These are phyloP conservation scores for Caenorhabditis auriculariae DNA, from an alignment of 2,888 invertebrate species.

Conservation along the genomic window DNA sequence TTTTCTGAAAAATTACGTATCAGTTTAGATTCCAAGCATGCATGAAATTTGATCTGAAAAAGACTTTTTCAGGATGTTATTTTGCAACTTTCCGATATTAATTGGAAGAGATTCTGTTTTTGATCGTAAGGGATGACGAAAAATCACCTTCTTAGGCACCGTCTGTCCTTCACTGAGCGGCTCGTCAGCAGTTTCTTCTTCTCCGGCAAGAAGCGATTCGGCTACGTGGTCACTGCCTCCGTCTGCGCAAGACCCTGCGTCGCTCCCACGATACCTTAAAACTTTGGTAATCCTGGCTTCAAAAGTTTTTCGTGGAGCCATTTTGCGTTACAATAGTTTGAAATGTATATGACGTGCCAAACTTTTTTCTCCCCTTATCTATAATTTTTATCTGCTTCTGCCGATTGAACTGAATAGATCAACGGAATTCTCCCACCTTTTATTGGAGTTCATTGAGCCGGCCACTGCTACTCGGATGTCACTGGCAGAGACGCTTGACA, in stretches of 20 bases:
- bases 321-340: too few relatives aligned
- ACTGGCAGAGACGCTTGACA: constrained; percentile 39
- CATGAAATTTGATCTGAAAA: too few relatives aligned
- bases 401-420: background rate
- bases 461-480: constrained; percentile 30
- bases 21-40: too few relatives aligned
- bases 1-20: constrained; percentile 7
- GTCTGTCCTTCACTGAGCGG: constrained; percentile 7
- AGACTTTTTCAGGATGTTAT: too few relatives aligned
- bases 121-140: too few relatives aligned
- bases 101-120: too few relatives aligned
- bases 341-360: background rate
- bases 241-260: constrained; percentile 28
- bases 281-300: background rate
- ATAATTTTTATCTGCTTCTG: background rate
- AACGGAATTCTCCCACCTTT: constrained; percentile 13
- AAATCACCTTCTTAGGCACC: too few relatives aligned
- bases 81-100: too few relatives aligned
- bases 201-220: constrained; percentile 12
- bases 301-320: background rate
- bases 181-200: constrained; percentile 15
- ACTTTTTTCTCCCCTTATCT: constrained; percentile 2
- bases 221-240: constrained; percentile 20
- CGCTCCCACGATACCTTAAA: constrained; percentile 37
- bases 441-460: constrained; percentile 20